Percentiles rank a stretch among this genome's conserved stretches.
Conservation (phyloP, 2,888 invertebrate genomes). For the Sinhomidia bicolor region DNA sequence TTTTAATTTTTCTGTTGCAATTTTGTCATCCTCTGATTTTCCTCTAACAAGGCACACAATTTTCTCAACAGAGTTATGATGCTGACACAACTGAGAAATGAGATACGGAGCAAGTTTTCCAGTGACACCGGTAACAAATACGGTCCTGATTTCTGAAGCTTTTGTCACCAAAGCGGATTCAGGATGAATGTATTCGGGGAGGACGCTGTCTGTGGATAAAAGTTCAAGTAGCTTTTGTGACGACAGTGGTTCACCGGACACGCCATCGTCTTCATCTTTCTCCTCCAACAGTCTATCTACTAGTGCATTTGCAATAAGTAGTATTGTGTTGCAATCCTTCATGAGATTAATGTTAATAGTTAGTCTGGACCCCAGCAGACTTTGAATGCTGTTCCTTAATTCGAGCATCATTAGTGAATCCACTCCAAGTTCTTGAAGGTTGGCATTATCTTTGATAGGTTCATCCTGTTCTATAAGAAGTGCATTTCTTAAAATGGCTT, state of each 20-base stretch:
- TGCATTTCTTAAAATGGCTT: slow-evolving; percentile 59
- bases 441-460: slow-evolving; percentile 73
- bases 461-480: slow-evolving; percentile 66
- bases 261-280: slow-evolving; percentile 22
- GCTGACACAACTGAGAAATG: slow-evolving; percentile 64
- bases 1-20: slow-evolving; percentile 17
- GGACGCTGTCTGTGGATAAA: slow-evolving; percentile 47
- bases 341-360: slow-evolving; percentile 47
- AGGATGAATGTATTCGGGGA: slow-evolving; percentile 32
- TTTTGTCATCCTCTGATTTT: slow-evolving; percentile 18
- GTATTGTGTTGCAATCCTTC: slow-evolving; percentile 58
- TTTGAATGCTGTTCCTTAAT: slow-evolving; percentile 64
- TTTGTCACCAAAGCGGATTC: slow-evolving; percentile 5
- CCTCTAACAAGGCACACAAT: slow-evolving; percentile 68
- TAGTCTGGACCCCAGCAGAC: slow-evolving; percentile 52
- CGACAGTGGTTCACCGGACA: slow-evolving; percentile 13
- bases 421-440: slow-evolving; percentile 74
- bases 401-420: slow-evolving; percentile 75
- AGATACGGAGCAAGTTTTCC: slow-evolving; percentile 74
- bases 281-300: too few species aligned
- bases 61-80: slow-evolving; percentile 34
- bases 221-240: slow-evolving; percentile 60
- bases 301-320: neutral
- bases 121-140: slow-evolving; percentile 76
- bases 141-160: slow-evolving; percentile 64